Conservation (phyloP, 53 echinoderm and acorn worm genomes). For the Mesocentrotus franciscanus region DNA sequence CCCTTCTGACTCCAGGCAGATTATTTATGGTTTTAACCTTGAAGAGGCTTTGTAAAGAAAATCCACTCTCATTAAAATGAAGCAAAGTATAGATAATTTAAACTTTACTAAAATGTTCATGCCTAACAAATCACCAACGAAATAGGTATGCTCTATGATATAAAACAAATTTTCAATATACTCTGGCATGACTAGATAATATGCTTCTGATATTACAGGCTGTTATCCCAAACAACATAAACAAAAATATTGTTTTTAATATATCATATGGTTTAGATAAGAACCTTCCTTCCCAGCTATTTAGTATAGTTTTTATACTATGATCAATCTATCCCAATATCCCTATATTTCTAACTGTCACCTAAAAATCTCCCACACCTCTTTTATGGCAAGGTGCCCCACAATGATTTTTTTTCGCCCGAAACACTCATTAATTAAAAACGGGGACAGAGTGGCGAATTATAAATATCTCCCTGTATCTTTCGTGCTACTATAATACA, state of each 20-base stretch:
- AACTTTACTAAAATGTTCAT: too few species aligned
- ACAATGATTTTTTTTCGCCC: background rate
- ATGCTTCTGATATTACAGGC: background rate
- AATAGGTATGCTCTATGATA: too few species aligned
- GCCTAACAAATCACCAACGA: too few species aligned
- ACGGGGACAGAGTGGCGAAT: constrained; percentile 4
- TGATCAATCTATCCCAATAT: background rate
- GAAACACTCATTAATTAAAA: constrained; percentile 32
- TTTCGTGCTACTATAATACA: background rate
- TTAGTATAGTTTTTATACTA: background rate
- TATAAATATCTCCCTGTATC: background rate
- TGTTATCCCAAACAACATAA: background rate
- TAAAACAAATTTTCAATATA: too few species aligned
- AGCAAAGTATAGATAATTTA: too few species aligned
- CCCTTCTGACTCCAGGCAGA: background rate
- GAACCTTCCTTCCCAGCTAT: background rate
- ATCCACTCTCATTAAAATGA: background rate
- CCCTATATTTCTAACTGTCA: background rate
- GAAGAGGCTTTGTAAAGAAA: background rate
- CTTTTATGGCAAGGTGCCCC: background rate
- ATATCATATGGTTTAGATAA: background rate
- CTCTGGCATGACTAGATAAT: too few species aligned
- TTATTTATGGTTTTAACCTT: background rate
- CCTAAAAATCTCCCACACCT: background rate
- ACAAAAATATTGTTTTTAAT: background rate